phyloP scores from a whole-genome alignment of 2,113 vertebrate genomes.

The Anser cygnoides region DNA sequence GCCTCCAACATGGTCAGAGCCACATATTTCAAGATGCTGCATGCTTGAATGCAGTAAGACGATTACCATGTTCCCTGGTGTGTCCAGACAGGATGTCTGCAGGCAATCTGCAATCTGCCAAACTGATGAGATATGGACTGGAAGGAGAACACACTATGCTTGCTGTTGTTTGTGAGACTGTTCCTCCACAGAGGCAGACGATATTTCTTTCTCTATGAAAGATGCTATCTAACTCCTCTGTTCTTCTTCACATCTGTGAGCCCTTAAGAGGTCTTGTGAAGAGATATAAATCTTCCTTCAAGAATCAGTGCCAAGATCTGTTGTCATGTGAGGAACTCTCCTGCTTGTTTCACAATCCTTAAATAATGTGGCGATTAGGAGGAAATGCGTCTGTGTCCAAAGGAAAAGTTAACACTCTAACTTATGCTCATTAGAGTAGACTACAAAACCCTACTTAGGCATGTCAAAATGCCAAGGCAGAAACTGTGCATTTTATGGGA shows the following conservation, averaged over 20 bases:
- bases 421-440: not conserved
- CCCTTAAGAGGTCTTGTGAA: not conserved
- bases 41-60: not conserved
- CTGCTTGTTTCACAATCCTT: not conserved
- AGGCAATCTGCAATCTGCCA: conserved; percentile 37
- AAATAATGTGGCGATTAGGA: not conserved
- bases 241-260: not conserved
- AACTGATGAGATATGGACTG: not conserved
- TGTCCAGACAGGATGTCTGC: conserved; percentile 27
- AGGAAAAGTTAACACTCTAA: not conserved
- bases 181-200: not conserved
- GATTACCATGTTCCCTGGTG: conserved; percentile 9
- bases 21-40: not conserved
- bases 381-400: not conserved
- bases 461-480: not conserved
- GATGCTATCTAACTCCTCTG: not conserved
- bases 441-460: not conserved
- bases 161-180: not conserved
- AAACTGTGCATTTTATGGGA: not conserved
- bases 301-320: not conserved
- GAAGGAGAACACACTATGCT: conserved; percentile 12
- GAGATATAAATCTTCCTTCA: not conserved
- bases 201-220: not conserved
- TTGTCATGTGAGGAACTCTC: not conserved
- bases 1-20: not conserved